Evolutionary conservation across 2,113 vertebrate genomes (phyloP), one percentile per base, ranked within the genome.

Genomic region (Coptodon rendalli): DNA sequence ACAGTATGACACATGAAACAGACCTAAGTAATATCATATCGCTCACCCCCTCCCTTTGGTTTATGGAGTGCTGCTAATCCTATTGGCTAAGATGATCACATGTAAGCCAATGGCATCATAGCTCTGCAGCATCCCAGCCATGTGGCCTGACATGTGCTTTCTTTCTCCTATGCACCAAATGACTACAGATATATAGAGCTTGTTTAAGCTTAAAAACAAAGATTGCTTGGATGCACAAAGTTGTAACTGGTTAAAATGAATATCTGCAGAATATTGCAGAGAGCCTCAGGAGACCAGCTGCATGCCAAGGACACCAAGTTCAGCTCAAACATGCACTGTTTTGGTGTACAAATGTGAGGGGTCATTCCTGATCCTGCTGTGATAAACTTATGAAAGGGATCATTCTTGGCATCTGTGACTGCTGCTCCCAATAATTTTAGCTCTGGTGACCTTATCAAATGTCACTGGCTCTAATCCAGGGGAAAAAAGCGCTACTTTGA

Each of bases 101-200:
- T 53, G 27, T 54, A 78, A 91, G 19, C 43, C 27, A 78, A 19
- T 50, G 10, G 43, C 71, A 68, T 84, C 11, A 17, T 27, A 54
- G 83, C 31, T 79, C 71, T 91, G 86, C 82, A 38, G 81, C n/a
- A 87, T 54, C 45, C 22, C 29, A 36, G 9, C 59, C 87, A 81
- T 83, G 87, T 83, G 87, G 54, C 76, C 52, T 82, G 29, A 40
- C 87, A 84, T 73, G 87, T 89, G 85, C 73, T 88, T 88, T 38
- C 9, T 54, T 68, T 31, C 14, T 36, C 22, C 34, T 73, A 73
- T 82, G 87, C 80, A 83, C 24, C 59, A 85, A 36, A 59, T 22
- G 59, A 68, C 9, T 16, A 83, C 5, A 68, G 45, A 53, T 6
- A 83, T 11, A 81, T 4, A 14, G 54, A 61, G 6, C 71, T 31